Percentiles rank a stretch among this genome's conserved stretches.
Conservation (phyloP, 2,888 invertebrate genomes). For the Hyposoter didymator region DNA sequence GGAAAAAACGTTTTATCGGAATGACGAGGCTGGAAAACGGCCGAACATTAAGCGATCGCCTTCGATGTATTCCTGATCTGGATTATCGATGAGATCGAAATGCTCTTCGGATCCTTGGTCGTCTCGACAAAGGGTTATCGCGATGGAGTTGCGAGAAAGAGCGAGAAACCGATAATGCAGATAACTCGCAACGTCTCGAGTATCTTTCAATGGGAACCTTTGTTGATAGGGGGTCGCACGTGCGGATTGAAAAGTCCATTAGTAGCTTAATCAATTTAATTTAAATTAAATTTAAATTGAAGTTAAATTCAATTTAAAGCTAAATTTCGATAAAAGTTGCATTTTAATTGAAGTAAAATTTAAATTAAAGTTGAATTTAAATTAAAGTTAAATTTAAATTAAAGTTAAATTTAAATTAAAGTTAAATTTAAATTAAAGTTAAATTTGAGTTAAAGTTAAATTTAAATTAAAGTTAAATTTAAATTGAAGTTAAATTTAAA, state of each 20-base stretch:
- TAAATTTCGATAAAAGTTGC: too few relatives aligned
- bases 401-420: too few relatives aligned
- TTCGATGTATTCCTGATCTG: background rate
- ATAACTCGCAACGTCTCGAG: constrained; percentile 9
- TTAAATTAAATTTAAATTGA: too few relatives aligned
- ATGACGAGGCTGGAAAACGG: background rate
- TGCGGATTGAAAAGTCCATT: constrained; percentile 71
- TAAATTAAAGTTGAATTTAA: too few relatives aligned
- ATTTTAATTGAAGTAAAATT: too few relatives aligned
- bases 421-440: too few relatives aligned
- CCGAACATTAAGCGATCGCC: background rate
- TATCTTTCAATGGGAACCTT: constrained; percentile 50
- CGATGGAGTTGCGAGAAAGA: background rate
- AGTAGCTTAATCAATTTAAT: constrained; percentile 70
- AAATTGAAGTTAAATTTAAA: too few relatives aligned
- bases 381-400: too few relatives aligned
- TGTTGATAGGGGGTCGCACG: constrained; percentile 48
- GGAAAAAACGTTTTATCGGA: background rate
- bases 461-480: too few relatives aligned
- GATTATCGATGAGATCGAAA: background rate
- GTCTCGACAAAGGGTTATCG: background rate
- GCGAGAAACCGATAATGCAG: background rate
- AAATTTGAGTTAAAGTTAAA: too few relatives aligned
- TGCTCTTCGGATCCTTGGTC: background rate
- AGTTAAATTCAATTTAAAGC: too few relatives aligned